phyloP scores from a whole-genome alignment of 2,797 vertebrate genomes.

The Acanthurus leucopareius region DNA sequence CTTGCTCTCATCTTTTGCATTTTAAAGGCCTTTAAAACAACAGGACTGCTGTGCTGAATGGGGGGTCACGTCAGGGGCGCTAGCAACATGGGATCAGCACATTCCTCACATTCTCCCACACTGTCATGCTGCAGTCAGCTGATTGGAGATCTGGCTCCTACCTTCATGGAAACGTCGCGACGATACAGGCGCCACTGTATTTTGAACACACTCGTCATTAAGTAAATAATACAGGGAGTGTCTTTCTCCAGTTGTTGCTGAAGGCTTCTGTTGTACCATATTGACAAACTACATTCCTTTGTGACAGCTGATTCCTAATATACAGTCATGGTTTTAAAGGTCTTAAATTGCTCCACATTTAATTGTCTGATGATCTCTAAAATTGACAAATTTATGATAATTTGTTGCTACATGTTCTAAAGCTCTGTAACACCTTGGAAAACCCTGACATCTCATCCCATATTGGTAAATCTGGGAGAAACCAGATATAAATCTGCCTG shows the following conservation, averaged over 20 bases:
- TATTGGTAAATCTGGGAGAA: slow-evolving; percentile 10
- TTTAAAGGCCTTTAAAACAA: slow-evolving; percentile 72
- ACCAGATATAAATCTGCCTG: slow-evolving; percentile 11
- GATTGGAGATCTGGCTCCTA: slow-evolving; percentile 73
- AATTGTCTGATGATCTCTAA: background rate
- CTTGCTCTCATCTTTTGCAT: slow-evolving; percentile 62
- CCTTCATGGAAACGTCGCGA: slow-evolving; percentile 64
- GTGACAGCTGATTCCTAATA: background rate
- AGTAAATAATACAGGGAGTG: slow-evolving; percentile 15
- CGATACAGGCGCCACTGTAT: slow-evolving; percentile 34
- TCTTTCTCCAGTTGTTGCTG: slow-evolving; percentile 12
- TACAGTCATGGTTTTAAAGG: slow-evolving; percentile 9
- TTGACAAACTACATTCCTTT: background rate
- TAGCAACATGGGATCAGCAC: slow-evolving; percentile 81
- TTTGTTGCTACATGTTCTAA: background rate
- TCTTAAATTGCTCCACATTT: background rate
- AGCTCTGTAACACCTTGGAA: slow-evolving; percentile 12
- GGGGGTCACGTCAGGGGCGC: slow-evolving; percentile 67
- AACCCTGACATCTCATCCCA: slow-evolving; percentile 5
- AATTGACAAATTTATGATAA: background rate
- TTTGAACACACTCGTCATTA: slow-evolving; percentile 29
- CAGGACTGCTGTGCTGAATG: slow-evolving; percentile 71
- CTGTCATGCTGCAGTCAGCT: slow-evolving; percentile 86
- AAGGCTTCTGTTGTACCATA: slow-evolving; percentile 3
- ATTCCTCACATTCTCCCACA: slow-evolving; percentile 83